Conservation (phyloP, 1,140 invertebrate genomes). For the Drosophila santomea region DNA sequence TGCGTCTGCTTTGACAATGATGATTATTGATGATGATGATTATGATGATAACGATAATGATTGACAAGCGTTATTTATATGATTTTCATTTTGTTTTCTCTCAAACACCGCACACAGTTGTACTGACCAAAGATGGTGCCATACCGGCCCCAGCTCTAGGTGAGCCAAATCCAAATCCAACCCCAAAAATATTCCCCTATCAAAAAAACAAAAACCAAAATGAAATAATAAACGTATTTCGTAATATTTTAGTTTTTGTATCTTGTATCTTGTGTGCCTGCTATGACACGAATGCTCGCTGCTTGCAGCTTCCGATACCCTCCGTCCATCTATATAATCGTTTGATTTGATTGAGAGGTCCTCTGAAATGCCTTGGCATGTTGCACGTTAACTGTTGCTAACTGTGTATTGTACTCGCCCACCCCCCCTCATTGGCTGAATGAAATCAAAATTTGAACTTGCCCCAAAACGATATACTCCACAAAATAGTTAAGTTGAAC, state of each 20-base stretch:
- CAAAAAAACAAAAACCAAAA: constrained; percentile 14
- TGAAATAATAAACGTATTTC: constrained; percentile 21
- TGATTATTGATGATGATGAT: constrained; percentile 37
- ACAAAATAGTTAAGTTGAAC: constrained; percentile 13
- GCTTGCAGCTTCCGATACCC: constrained; percentile 38
- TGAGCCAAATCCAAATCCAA: constrained; percentile 83
- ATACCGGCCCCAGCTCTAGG: constrained; percentile 90
- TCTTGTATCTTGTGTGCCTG: constrained; percentile 31
- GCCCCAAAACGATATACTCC: constrained; percentile 11
- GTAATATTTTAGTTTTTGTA: constrained; percentile 38
- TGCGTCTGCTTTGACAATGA: constrained; percentile 56
- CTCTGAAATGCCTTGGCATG: constrained; percentile 60
- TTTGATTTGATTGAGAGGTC: constrained; percentile 12
- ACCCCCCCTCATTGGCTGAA: constrained; percentile 49
- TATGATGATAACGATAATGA: constrained; percentile 51
- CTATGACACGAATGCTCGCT: constrained; percentile 36
- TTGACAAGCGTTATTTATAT: constrained; percentile 54
- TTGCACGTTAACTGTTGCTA: constrained; percentile 76
- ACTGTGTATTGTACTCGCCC: constrained; percentile 31
- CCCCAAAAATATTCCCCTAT: too few species aligned
- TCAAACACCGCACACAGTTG: constrained; percentile 86
- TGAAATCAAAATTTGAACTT: constrained; percentile 29
- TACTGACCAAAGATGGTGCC: constrained; percentile 91
- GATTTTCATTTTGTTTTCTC: constrained; percentile 70
- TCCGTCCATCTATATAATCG: constrained; percentile 40